Conservation (phyloP, 2,113 vertebrate species). For the Rousettus leschenaultii region DNA sequence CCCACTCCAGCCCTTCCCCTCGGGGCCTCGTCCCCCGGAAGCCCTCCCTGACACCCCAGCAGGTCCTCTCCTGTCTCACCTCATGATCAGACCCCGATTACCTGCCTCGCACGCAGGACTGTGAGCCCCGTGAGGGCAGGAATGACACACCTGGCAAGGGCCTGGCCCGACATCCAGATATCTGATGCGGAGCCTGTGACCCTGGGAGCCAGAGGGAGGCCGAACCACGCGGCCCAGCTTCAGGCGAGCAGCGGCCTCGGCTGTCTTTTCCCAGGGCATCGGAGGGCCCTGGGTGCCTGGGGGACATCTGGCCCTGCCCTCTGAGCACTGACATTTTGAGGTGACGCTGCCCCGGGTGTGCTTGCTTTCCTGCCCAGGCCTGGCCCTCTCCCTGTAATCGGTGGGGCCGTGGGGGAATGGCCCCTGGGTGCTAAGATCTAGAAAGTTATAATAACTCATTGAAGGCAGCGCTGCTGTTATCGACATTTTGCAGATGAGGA, state of each 20-base stretch:
- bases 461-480: background rate
- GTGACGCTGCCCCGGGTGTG: background rate
- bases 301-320: background rate
- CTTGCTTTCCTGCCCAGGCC: background rate
- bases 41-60: background rate
- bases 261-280: background rate
- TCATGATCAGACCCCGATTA: background rate
- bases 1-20: background rate
- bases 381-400: too few species aligned
- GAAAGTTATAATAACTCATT: rapidly evolving
- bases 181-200: background rate
- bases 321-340: background rate
- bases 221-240: background rate
- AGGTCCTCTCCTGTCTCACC: background rate
- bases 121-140: background rate
- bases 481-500: background rate
- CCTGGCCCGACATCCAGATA: background rate
- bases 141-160: background rate
- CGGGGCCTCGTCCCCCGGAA: background rate
- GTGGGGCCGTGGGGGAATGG: rapidly evolving
- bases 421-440: rapidly evolving
- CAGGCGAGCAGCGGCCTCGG: background rate
- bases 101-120: background rate
- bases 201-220: background rate
- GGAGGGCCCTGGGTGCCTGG: background rate